These are phyloP conservation scores for Rhogogaster chlorosoma DNA, from an alignment of 2,888 invertebrate genomes.

Conservation along the genomic window DNA sequence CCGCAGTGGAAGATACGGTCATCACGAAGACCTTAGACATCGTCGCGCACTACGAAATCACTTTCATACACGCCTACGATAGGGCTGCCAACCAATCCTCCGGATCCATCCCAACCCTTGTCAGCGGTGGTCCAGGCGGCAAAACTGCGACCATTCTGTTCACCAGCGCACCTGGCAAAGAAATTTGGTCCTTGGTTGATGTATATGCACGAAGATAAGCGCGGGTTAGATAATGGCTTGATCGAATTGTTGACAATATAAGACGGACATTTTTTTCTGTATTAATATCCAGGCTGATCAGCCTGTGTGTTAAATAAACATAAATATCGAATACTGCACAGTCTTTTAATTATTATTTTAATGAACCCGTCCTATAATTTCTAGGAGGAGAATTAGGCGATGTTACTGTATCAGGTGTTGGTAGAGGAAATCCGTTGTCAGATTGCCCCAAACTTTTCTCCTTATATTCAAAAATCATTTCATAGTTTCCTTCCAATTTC, in stretches of 20 bases:
- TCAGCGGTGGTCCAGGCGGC: constrained; percentile 8
- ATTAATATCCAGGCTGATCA: background rate
- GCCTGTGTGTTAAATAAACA: background rate
- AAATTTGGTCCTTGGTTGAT: background rate
- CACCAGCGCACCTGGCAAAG: background rate
- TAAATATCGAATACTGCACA: background rate
- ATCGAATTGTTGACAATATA: background rate
- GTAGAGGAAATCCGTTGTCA: too few relatives aligned
- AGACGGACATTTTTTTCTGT: background rate
- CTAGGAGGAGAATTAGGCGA: too few relatives aligned
- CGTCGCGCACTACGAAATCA: background rate
- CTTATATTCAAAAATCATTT: too few relatives aligned
- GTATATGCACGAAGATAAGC: background rate
- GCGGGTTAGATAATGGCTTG: background rate
- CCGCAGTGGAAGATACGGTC: background rate
- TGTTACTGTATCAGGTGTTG: too few relatives aligned
- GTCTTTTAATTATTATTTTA: background rate
- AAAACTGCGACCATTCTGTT: background rate
- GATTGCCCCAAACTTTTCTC: too few relatives aligned
- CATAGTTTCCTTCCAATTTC: too few relatives aligned
- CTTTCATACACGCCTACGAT: background rate
- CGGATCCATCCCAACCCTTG: background rate
- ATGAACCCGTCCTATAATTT: background rate
- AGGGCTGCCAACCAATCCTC: background rate
- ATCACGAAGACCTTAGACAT: background rate